Evolutionary conservation across 2,113 vertebrate genomes (phyloP), one percentile per base, ranked within the genome.

Genomic region (Chamaea fasciata): DNA sequence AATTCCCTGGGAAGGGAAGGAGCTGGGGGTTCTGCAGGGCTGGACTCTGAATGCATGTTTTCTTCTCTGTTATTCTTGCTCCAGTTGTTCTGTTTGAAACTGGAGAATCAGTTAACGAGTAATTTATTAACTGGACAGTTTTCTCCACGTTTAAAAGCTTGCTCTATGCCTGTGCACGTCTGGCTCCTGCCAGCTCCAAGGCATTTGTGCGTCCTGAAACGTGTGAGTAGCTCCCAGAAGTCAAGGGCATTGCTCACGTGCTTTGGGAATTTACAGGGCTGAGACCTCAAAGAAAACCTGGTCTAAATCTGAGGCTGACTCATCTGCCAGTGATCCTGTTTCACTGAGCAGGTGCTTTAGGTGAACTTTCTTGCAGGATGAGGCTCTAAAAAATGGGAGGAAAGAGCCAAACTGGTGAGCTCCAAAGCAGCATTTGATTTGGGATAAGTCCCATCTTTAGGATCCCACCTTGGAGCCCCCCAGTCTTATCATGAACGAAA

Each of bases 161-260:
- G 22, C 41, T 67, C 12, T 90, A 95, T 96, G 94, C 93, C 73
- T 83, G 3, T 49, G 57, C 95, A 95, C 33, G 75, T n/a, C 76
- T 63, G 62, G 78, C 31, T 84, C 13, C 71, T 67, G 67, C 56
- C 76, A 78, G 52, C 71, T 78, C 62, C 1, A 0, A 65, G 90
- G 88, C 79, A 42, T 83, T 92, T 47, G 47, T 41, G 28, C 13
- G 3, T 70, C 64, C 91, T 69, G 17, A 83, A 94, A 50, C 64
- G 11, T 26, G 42, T 55, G 90, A 96, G 71, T 16, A 64, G 52
- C 73, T 90, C 92, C 67, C 67, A 90, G 46, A 65, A 87, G 83
- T 50, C 81, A 92, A 89, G 89, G 91, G 27, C 87, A 80, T 8
- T 82, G 76, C 76, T 95, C 88, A 81, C 1, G 1, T 83, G 59